Evolutionary conservation across 2,113 vertebrate species (phyloP).

Genomic region (Sisor rabdophorus): DNA sequence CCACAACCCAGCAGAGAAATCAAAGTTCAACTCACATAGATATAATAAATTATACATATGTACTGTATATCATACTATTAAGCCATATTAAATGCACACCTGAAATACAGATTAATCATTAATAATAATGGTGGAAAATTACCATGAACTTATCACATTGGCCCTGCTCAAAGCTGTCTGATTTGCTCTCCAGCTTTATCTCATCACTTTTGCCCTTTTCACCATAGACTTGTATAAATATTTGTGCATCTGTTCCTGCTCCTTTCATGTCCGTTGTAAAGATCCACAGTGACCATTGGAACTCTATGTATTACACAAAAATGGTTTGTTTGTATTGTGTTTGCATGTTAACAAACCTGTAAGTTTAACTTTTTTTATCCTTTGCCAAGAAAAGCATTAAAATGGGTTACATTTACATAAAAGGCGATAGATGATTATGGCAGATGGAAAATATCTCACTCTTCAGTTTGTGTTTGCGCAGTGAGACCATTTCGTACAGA

Average conservation of each 20-base stretch:
- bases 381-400: background rate
- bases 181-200: slow-evolving; percentile 89
- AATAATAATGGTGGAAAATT: slow-evolving; percentile 19
- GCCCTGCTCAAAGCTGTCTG: slow-evolving; percentile 90
- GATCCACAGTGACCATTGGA: slow-evolving; percentile 92
- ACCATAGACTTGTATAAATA: slow-evolving; percentile 91
- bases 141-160: slow-evolving; percentile 90
- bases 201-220: slow-evolving; percentile 88
- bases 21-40: background rate
- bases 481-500: slow-evolving; percentile 93
- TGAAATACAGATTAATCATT: background rate
- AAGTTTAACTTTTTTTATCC: background rate
- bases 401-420: background rate
- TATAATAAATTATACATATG: background rate
- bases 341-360: background rate
- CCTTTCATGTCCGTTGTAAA: slow-evolving; percentile 92
- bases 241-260: slow-evolving; percentile 88
- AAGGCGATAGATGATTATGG: too few species aligned
- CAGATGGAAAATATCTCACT: slow-evolving; percentile 58
- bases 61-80: too few species aligned
- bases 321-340: background rate
- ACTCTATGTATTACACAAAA: slow-evolving; percentile 66
- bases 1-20: background rate
- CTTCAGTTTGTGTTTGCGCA: slow-evolving; percentile 85
- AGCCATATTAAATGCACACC: background rate